A percentile compares a stretch with the other conserved stretches of the same genome.
phyloP scores from a whole-genome alignment of 2,888 invertebrate genomes.

The Nesidiocoris tenuis region DNA sequence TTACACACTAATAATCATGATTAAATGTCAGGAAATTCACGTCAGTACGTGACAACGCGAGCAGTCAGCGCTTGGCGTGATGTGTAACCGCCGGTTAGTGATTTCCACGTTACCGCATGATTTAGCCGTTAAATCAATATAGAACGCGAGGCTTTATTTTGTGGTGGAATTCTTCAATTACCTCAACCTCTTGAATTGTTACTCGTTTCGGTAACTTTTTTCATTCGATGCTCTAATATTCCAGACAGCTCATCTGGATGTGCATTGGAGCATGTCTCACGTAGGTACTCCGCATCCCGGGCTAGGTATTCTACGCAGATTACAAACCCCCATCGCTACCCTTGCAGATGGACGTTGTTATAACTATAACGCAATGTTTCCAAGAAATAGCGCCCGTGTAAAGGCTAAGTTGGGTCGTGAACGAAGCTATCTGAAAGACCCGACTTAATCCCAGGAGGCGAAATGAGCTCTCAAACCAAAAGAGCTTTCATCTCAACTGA shows the following conservation, averaged over 20 bases:
- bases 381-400: not conserved
- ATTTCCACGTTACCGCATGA: too few relatives aligned
- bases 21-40: not conserved
- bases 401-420: not conserved
- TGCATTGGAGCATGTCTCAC: too few relatives aligned
- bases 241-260: too few relatives aligned
- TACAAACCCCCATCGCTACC: not conserved
- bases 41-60: not conserved
- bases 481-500: not conserved
- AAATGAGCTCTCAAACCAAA: not conserved
- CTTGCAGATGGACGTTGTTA: not conserved
- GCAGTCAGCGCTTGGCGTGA: not conserved
- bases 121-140: too few relatives aligned
- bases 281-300: too few relatives aligned
- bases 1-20: not conserved
- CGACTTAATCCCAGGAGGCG: not conserved
- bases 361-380: not conserved
- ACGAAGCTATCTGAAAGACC: not conserved
- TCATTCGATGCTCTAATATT: too few relatives aligned
- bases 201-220: too few relatives aligned
- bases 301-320: too few relatives aligned
- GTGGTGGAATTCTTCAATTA: too few relatives aligned
- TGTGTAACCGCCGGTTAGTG: not conserved
- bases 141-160: too few relatives aligned
- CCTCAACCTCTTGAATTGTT: too few relatives aligned